Percentiles rank a stretch among this genome's conserved stretches.
These are phyloP conservation scores for Drosophila monieri DNA, from an alignment of 2,888 invertebrate species.

Conservation along the genomic window DNA sequence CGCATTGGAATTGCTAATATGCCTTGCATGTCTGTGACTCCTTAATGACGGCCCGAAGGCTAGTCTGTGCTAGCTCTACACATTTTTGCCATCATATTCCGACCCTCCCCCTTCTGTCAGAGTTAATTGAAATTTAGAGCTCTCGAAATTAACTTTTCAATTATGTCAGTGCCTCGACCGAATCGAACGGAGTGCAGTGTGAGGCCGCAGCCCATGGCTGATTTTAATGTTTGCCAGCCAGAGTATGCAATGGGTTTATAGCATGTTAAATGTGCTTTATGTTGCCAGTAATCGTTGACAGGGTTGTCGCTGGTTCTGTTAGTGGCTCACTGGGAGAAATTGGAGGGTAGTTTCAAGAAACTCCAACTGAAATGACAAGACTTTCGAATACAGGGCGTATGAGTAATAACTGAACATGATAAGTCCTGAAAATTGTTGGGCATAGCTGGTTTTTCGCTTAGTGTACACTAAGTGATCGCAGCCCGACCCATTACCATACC, in stretches of 20 bases:
- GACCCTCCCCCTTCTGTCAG: background rate
- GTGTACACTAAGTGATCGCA: conserved; percentile 41
- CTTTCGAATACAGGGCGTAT: background rate
- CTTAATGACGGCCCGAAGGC: background rate
- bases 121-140: conserved; percentile 41
- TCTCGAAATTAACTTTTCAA: conserved; percentile 42
- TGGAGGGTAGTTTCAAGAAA: background rate
- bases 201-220: conserved; percentile 22
- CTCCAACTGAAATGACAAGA: background rate
- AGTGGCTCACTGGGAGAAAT: background rate
- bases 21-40: background rate
- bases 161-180: conserved; percentile 11
- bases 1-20: background rate
- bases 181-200: conserved; percentile 8
- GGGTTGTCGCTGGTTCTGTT: conserved; percentile 26
- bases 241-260: conserved; percentile 45
- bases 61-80: background rate
- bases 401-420: too few relatives aligned
- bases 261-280: conserved; percentile 66
- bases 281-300: conserved; percentile 51
- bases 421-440: too few relatives aligned
- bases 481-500: conserved; percentile 20
- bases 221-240: conserved; percentile 45
- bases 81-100: conserved; percentile 4
- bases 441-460: background rate